A percentile compares a stretch with the other conserved stretches of the same genome.
These are phyloP conservation scores for Suncus etruscus DNA, from an alignment of 2,113 vertebrate species.

Conservation along the genomic window DNA sequence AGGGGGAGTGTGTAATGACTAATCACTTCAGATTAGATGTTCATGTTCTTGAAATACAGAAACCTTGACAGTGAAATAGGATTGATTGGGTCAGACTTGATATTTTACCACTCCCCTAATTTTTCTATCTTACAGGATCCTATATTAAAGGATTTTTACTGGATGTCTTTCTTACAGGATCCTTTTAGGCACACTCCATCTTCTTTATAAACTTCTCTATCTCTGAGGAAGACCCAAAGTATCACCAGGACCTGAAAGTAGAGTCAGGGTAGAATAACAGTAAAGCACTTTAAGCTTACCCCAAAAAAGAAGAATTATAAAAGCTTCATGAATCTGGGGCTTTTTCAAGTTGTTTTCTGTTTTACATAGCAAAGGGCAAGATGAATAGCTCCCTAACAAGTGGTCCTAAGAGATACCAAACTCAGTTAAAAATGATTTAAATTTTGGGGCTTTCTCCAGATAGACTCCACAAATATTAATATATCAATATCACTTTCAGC, in stretches of 20 bases:
- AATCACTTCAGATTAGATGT: no score
- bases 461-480: slow-evolving; percentile 31
- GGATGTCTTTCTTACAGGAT: no score
- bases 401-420: slow-evolving; percentile 42
- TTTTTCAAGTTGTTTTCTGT: slow-evolving; percentile 4
- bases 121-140: neutral
- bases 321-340: neutral
- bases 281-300: slow-evolving; percentile 14
- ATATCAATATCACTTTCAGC: neutral
- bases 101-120: neutral
- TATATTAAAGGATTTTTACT: neutral
- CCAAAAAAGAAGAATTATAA: neutral
- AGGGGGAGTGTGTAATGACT: neutral
- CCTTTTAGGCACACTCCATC: neutral
- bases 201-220: slow-evolving; percentile 4
- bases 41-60: neutral
- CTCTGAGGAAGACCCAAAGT: neutral
- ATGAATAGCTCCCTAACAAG: slow-evolving; percentile 34
- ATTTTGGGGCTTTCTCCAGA: slow-evolving; percentile 13
- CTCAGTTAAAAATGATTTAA: slow-evolving; percentile 55
- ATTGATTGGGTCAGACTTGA: neutral
- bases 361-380: slow-evolving; percentile 36
- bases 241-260: slow-evolving; percentile 3
- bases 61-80: neutral
- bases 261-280: neutral